Percentiles rank a stretch among this genome's conserved stretches.
Evolutionary conservation across 2,797 vertebrate species (phyloP).

Genomic region (Calcarius lapponicus): DNA sequence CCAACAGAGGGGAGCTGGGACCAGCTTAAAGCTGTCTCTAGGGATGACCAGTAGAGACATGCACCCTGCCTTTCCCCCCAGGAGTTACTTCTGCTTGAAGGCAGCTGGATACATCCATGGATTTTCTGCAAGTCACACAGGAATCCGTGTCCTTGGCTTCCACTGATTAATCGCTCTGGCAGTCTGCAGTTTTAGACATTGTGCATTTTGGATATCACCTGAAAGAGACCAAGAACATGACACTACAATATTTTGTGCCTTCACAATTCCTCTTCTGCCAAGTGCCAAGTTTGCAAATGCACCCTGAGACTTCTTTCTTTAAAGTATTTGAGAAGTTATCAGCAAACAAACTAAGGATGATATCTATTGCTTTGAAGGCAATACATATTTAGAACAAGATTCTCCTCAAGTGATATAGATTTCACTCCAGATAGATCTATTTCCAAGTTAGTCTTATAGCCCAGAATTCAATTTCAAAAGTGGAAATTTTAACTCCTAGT

Average conservation of each 20-base stretch:
- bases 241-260: not conserved
- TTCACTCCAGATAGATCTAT: not conserved
- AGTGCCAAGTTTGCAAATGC: not conserved
- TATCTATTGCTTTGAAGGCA: conserved; percentile 31
- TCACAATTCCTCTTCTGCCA: not conserved
- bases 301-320: not conserved
- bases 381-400: conserved; percentile 20
- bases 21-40: not conserved
- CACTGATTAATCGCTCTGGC: not conserved
- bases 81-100: not conserved
- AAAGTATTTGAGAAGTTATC: conserved; percentile 25
- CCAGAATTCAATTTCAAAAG: not conserved
- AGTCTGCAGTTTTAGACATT: not conserved
- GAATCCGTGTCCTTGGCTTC: not conserved
- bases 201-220: not conserved
- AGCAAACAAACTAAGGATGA: conserved; percentile 17
- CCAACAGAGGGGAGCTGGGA: not conserved
- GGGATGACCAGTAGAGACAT: not conserved
- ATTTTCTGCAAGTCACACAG: not conserved
- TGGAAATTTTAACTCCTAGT: conserved; percentile 15
- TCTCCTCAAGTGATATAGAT: conserved; percentile 3
- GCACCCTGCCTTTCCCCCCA: not conserved
- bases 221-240: not conserved
- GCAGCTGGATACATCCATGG: not conserved
- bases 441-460: not conserved